Percentiles rank a stretch among this genome's conserved stretches.
These are phyloP conservation scores for Paradoxurus hermaphroditus DNA, from an alignment of 2,113 vertebrate genomes.

Conservation along the genomic window DNA sequence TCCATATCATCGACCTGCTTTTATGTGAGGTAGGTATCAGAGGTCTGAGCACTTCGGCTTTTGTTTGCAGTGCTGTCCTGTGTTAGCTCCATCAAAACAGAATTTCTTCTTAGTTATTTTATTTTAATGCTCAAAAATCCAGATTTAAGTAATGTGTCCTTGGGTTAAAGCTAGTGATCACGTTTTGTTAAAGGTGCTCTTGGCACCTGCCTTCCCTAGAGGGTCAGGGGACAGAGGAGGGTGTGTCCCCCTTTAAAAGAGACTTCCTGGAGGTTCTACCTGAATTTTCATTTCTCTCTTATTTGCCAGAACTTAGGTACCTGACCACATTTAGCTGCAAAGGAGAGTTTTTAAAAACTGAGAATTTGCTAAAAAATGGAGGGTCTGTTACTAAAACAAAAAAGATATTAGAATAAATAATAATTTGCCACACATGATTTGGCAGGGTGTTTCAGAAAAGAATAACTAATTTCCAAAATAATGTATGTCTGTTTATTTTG, in stretches of 20 bases:
- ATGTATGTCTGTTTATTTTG: not conserved
- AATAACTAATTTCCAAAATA: slow-evolving; percentile 30
- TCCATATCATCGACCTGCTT: slow-evolving; percentile 99
- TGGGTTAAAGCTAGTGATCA: not conserved
- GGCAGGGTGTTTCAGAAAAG: not conserved
- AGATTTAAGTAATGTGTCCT: slow-evolving; percentile 2
- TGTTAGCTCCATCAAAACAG: not conserved
- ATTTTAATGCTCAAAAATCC: not conserved
- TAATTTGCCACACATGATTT: not conserved
- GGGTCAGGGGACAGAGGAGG: no score
- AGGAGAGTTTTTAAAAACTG: not conserved
- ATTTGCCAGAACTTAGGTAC: not conserved
- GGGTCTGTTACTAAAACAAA: slow-evolving; percentile 13
- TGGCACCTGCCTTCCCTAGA: not conserved
- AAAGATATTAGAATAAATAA: not conserved
- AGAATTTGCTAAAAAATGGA: not conserved
- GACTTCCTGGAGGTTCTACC: not conserved
- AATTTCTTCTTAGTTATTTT: slow-evolving; percentile 36
- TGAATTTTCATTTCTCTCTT: not conserved
- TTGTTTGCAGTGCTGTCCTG: not conserved
- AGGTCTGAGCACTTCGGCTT: not conserved
- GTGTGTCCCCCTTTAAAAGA: not conserved
- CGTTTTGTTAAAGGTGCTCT: not conserved
- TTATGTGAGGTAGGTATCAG: slow-evolving; percentile 91
- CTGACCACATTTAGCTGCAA: not conserved